Percentiles rank a stretch among this genome's conserved stretches.
Evolutionary conservation across 2,797 vertebrate species (phyloP).

Genomic region (Sebastes reedi): DNA sequence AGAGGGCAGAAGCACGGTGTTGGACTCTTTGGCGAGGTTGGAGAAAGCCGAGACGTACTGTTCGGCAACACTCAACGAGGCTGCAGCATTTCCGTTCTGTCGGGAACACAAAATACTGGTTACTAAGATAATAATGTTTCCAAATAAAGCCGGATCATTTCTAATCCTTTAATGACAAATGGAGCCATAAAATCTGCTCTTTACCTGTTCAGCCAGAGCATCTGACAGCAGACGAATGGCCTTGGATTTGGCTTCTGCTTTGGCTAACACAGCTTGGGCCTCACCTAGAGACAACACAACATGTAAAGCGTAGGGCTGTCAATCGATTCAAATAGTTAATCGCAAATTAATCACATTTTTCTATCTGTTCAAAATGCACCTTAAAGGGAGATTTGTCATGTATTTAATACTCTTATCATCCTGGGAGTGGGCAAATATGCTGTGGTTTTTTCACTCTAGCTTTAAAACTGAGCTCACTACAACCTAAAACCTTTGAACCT

Average conservation of each 20-base stretch:
- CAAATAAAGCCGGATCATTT: background rate
- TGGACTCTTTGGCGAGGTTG: slow-evolving; percentile 89
- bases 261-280: slow-evolving; percentile 86
- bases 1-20: slow-evolving; percentile 87
- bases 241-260: slow-evolving; percentile 88
- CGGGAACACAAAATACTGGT: background rate
- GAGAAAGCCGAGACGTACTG: slow-evolving; percentile 94
- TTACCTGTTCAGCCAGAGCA: slow-evolving; percentile 86
- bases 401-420: too few relatives aligned
- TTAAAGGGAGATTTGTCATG: too few relatives aligned
- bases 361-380: too few relatives aligned
- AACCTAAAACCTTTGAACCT: background rate
- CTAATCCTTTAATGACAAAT: background rate
- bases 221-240: slow-evolving; percentile 87
- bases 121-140: background rate
- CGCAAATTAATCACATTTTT: too few relatives aligned
- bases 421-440: too few relatives aligned
- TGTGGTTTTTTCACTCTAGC: too few relatives aligned
- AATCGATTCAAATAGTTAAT: too few relatives aligned
- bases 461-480: too few relatives aligned
- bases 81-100: slow-evolving; percentile 90
- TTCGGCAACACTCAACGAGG: slow-evolving; percentile 92
- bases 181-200: slow-evolving; percentile 1
- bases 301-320: background rate
- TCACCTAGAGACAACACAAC: slow-evolving; percentile 78